Evolutionary conservation across 2,113 vertebrate genomes (phyloP).

Genomic region (Dicaeum eximium): DNA sequence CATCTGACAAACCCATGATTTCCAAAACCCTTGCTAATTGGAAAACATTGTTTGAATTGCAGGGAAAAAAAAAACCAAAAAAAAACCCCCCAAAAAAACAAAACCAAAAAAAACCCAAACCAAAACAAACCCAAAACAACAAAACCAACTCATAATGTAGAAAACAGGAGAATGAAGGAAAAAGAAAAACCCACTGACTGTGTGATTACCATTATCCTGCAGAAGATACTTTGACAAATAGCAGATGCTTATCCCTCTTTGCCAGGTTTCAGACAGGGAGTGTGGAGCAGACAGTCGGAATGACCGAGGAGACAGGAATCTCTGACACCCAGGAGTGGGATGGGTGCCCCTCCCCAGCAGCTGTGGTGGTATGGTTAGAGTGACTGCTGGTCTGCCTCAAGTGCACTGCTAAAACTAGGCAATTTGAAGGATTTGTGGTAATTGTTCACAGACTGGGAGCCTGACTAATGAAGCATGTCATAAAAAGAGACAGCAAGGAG

Average conservation of each 20-base stretch:
- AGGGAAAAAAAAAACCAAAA: background rate
- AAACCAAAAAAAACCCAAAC: background rate
- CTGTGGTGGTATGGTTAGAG: background rate
- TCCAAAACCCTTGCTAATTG: background rate
- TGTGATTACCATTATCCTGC: background rate
- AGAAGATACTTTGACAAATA: background rate
- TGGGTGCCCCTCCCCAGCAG: background rate
- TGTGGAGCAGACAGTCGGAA: accelerated
- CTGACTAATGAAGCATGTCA: background rate
- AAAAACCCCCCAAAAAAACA: background rate
- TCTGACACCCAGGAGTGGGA: background rate
- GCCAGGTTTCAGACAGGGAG: background rate
- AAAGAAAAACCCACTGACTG: background rate
- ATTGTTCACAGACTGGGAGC: background rate
- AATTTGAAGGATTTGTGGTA: background rate
- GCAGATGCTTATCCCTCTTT: background rate
- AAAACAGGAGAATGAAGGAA: background rate
- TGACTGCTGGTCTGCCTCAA: background rate
- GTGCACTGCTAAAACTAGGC: background rate
- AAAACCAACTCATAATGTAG: background rate
- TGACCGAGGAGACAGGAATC: background rate
- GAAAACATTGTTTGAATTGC: background rate
- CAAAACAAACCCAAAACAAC: background rate
- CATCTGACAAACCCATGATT: background rate
- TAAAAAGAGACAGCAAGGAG: background rate